Evolutionary conservation across 2,888 invertebrate species (phyloP).

Genomic region (Limnephilus marmoratus): DNA sequence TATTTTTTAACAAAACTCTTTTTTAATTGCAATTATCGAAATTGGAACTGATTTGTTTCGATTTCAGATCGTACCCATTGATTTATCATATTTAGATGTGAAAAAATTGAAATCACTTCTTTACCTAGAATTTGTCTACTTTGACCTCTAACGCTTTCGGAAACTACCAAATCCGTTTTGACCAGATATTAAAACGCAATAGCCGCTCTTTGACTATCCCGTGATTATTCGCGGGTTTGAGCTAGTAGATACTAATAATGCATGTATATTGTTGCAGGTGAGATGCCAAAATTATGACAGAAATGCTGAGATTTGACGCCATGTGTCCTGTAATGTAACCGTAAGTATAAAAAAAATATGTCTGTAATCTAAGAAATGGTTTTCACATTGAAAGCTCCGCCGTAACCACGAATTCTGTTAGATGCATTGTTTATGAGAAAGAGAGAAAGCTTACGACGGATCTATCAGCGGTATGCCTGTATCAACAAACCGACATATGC

Average conservation of each 20-base stretch:
- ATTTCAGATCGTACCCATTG: no score
- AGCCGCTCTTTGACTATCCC: no score
- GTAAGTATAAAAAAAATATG: not conserved
- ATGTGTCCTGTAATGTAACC: not conserved
- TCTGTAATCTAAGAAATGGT: not conserved
- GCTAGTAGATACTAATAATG: not conserved
- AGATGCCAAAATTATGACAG: not conserved
- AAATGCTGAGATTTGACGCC: not conserved
- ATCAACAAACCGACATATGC: not conserved
- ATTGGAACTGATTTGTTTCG: no score
- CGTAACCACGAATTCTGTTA: not conserved
- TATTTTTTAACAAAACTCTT: no score
- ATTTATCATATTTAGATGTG: no score
- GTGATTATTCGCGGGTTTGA: no score
- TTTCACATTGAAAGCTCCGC: not conserved
- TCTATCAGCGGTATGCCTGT: not conserved
- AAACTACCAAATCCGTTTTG: no score
- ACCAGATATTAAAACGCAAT: no score
- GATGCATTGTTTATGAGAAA: not conserved
- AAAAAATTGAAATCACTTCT: no score
- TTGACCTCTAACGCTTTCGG: no score
- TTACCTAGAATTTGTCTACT: no score
- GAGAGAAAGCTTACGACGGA: not conserved
- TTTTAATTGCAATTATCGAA: no score
- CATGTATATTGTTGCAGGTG: not conserved